A percentile compares a stretch with the other conserved stretches of the same genome.
These are phyloP conservation scores for Macaria notata DNA, from an alignment of 2,888 invertebrate species.

Conservation along the genomic window DNA sequence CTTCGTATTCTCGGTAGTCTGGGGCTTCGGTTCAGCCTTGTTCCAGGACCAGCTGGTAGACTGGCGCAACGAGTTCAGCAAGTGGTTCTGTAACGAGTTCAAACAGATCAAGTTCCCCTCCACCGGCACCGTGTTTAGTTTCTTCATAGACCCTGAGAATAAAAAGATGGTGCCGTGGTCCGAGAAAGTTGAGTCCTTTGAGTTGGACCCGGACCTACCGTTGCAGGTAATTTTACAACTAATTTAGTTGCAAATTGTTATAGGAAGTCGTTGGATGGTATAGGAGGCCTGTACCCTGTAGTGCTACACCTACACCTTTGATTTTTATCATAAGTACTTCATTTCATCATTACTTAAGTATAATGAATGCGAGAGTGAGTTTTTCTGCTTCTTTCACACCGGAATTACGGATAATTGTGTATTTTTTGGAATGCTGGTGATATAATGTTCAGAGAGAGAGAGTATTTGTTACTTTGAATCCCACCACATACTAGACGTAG, in stretches of 20 bases:
- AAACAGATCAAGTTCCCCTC: constrained; percentile 94
- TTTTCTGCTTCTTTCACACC: too few species aligned
- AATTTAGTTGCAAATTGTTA: neutral
- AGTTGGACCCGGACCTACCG: constrained; percentile 93
- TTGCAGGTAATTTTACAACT: constrained; percentile 85
- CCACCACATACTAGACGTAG: too few species aligned
- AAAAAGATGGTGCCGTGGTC: constrained; percentile 95
- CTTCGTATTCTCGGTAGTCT: constrained; percentile 94
- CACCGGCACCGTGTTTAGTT: constrained; percentile 92
- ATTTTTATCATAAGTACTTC: too few species aligned
- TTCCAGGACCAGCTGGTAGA: constrained; percentile 96
- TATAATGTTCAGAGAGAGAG: too few species aligned
- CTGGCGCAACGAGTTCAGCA: constrained; percentile 96
- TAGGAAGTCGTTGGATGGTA: too few species aligned
- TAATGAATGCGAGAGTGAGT: too few species aligned
- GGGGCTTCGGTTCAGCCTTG: constrained; percentile 96
- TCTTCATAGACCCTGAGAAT: constrained; percentile 92
- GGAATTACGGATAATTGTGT: too few species aligned
- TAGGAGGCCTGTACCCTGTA: too few species aligned
- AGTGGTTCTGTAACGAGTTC: constrained; percentile 97
- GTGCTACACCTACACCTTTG: too few species aligned
- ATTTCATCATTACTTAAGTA: too few species aligned
- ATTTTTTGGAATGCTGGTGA: too few species aligned
- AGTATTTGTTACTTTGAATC: too few species aligned
- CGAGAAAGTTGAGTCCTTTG: constrained; percentile 89